phyloP scores from a whole-genome alignment of 1,140 invertebrate genomes.

The Prorops nasuta region DNA sequence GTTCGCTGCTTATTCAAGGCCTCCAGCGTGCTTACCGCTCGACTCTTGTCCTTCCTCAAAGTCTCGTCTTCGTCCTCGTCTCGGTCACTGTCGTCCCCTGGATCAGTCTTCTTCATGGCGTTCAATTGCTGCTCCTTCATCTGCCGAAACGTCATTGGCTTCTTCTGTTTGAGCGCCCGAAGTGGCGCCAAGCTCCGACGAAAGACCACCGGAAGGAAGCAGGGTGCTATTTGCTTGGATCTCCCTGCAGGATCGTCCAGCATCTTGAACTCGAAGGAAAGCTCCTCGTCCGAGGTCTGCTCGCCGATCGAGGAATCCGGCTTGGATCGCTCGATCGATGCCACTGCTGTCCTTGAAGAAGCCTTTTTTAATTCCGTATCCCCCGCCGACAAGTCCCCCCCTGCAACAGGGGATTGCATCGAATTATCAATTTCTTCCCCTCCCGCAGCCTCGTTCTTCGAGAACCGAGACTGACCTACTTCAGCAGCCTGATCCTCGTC shows the following conservation, averaged over 20 bases:
- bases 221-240: conserved; percentile 39
- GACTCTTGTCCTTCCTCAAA: neutral
- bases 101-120: conserved; percentile 15
- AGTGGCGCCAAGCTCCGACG: conserved; percentile 44
- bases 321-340: conserved; percentile 23
- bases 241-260: conserved; percentile 21
- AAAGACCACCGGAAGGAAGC: conserved; percentile 40
- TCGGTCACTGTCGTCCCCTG: conserved; percentile 27
- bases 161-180: conserved; percentile 35
- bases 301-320: conserved; percentile 12
- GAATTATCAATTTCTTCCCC: neutral
- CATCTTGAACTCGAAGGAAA: conserved; percentile 15
- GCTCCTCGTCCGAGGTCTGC: conserved; percentile 35
- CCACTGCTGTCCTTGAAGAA: conserved; percentile 7
- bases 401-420: neutral
- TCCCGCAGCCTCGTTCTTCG: neutral
- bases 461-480: too few species aligned
- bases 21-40: neutral
- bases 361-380: neutral
- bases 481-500: too few species aligned
- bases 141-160: conserved; percentile 22
- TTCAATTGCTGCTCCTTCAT: conserved; percentile 30
- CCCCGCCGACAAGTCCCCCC: neutral
- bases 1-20: neutral
- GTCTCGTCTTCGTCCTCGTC: conserved; percentile 17